Conservation (phyloP, 2,797 vertebrate genomes). For the Decapterus maruadsi region DNA sequence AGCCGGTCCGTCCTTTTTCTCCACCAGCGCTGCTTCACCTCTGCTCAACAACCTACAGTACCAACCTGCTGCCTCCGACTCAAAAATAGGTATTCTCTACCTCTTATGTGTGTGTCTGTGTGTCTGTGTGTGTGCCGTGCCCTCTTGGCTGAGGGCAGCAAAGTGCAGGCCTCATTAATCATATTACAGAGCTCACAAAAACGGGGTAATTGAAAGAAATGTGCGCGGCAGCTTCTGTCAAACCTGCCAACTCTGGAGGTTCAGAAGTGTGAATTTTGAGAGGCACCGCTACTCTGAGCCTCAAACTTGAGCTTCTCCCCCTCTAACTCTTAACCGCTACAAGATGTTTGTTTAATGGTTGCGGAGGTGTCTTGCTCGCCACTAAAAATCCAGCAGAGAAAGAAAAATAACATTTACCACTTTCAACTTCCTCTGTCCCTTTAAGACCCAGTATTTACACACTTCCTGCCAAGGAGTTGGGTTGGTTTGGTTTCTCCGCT, state of each 20-base stretch:
- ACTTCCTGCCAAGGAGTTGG: conserved; percentile 46
- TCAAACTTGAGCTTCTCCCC: conserved; percentile 33
- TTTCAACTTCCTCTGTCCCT: conserved; percentile 72
- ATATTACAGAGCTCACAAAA: conserved; percentile 66
- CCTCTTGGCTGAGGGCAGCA: conserved; percentile 53
- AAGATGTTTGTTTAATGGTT: conserved; percentile 75
- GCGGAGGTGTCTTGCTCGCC: conserved; percentile 64
- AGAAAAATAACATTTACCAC: conserved; percentile 77
- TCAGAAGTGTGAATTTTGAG: conserved; percentile 67
- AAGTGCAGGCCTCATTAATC: conserved; percentile 72
- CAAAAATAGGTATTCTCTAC: conserved; percentile 44
- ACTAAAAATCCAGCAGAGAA: conserved; percentile 66
- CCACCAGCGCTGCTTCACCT: conserved; percentile 46
- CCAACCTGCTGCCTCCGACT: conserved; percentile 57
- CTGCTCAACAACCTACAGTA: conserved; percentile 24
- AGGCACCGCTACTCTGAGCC: conserved; percentile 44
- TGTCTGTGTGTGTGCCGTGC: conserved; percentile 35
- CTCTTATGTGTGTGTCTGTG: conserved; percentile 47
- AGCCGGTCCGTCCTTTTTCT: conserved; percentile 31
- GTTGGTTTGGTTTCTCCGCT: conserved; percentile 47
- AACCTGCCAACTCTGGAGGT: conserved; percentile 50
- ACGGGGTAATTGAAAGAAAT: conserved; percentile 66
- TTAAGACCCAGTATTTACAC: conserved; percentile 70
- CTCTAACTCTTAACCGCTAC: conserved; percentile 57
- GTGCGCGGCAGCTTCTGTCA: conserved; percentile 68